These are phyloP conservation scores for Myiotriccus ornatus DNA, from an alignment of 2,797 vertebrate species.

Conservation along the genomic window DNA sequence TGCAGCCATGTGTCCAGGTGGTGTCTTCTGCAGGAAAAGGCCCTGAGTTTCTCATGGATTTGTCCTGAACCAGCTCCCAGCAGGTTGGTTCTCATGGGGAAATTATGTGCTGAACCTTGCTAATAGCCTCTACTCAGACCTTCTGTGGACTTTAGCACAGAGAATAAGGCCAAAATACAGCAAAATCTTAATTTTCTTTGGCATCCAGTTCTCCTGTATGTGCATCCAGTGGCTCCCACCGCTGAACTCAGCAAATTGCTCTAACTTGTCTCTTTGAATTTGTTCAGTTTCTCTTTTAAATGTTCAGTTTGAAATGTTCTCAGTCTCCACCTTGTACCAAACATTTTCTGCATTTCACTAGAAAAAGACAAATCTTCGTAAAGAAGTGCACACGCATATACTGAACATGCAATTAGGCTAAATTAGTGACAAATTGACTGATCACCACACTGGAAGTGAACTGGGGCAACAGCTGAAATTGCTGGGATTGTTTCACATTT, in stretches of 20 bases:
- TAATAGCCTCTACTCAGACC: not conserved
- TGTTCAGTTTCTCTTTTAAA: not conserved
- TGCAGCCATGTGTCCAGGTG: fast-evolving
- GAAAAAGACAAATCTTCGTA: not conserved
- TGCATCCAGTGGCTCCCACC: not conserved
- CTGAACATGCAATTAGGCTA: not conserved
- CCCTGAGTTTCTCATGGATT: fast-evolving
- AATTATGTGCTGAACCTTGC: not conserved
- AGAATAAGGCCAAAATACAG: not conserved
- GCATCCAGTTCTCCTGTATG: not conserved
- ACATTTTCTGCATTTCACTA: not conserved
- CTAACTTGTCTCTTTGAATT: not conserved
- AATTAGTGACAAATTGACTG: not conserved
- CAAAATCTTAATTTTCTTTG: not conserved
- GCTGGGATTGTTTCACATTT: not conserved
- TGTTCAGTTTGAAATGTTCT: not conserved
- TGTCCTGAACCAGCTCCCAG: not conserved
- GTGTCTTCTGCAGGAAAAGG: not conserved
- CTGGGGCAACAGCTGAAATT: not conserved
- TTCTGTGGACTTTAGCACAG: not conserved
- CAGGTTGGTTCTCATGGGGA: not conserved
- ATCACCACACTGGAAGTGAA: fast-evolving
- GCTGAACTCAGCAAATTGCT: not conserved
- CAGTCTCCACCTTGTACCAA: not conserved
- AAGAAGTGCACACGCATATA: not conserved